These are phyloP conservation scores for Xanthia icteritia DNA, from an alignment of 2,888 invertebrate species.

Conservation along the genomic window DNA sequence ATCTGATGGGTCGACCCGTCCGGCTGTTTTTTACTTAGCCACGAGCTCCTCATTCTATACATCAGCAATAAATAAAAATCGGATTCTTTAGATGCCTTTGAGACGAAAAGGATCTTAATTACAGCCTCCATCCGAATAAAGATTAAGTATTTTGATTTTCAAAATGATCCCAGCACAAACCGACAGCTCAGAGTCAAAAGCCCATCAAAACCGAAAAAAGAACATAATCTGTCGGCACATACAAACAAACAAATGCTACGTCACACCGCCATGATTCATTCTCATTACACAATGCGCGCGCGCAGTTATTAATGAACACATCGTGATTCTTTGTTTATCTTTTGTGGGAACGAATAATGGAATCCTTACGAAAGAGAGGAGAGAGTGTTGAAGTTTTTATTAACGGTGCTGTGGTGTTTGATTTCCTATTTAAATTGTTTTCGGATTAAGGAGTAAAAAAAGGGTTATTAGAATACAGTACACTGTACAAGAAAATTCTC, in stretches of 20 bases:
- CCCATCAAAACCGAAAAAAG: slow-evolving; percentile 1
- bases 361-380: slow-evolving; percentile 28
- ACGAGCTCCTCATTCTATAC: not conserved
- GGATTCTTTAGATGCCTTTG: not conserved
- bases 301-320: slow-evolving; percentile 63
- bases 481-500: not conserved
- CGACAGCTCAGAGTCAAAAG: slow-evolving; percentile 16
- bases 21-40: too few species aligned
- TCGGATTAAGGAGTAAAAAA: not conserved
- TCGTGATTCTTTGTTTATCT: slow-evolving; percentile 56
- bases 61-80: not conserved
- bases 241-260: slow-evolving; percentile 62
- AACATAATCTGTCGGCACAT: slow-evolving; percentile 52
- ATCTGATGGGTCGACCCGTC: too few species aligned
- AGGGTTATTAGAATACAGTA: not conserved
- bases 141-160: slow-evolving; percentile 1
- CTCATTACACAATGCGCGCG: slow-evolving; percentile 57
- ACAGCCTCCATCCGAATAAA: not conserved
- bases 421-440: slow-evolving; percentile 17
- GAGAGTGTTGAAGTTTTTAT: slow-evolving; percentile 28
- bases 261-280: slow-evolving; percentile 61
- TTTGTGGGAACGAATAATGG: slow-evolving; percentile 49
- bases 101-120: not conserved
- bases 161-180: not conserved
- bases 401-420: slow-evolving; percentile 1